These are phyloP conservation scores for Panulirus ornatus DNA, from an alignment of 1,140 invertebrate species.

Conservation along the genomic window DNA sequence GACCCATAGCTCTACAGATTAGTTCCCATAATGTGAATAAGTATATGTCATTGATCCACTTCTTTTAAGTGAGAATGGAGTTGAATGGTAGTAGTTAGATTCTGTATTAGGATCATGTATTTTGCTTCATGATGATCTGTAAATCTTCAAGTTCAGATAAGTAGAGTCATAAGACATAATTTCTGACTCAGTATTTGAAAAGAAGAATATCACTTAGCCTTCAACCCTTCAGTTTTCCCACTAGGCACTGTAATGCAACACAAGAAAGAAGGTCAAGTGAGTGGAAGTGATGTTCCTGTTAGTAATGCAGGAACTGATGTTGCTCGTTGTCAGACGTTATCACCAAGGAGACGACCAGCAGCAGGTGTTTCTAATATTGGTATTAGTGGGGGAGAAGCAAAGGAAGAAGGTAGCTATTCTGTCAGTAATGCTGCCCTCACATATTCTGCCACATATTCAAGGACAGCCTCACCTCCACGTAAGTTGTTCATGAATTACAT, in stretches of 20 bases:
- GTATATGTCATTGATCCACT: no score
- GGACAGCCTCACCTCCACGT: slow-evolving; percentile 57
- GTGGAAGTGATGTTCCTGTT: slow-evolving; percentile 16
- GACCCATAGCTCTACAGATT: no score
- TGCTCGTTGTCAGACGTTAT: slow-evolving; percentile 35
- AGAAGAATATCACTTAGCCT: no score
- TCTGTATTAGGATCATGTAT: no score
- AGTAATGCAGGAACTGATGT: neutral
- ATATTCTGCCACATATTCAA: slow-evolving; percentile 39
- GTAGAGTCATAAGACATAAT: no score
- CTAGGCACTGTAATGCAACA: neutral
- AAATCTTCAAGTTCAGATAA: no score
- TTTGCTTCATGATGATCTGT: no score
- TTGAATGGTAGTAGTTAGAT: no score
- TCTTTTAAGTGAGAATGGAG: no score
- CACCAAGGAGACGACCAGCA: slow-evolving; percentile 17
- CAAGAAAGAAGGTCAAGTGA: slow-evolving; percentile 38
- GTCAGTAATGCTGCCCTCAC: slow-evolving; percentile 64
- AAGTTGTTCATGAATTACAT: neutral
- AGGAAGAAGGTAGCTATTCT: slow-evolving; percentile 64
- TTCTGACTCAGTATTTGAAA: no score
- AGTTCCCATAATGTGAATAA: no score
- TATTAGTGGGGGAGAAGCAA: slow-evolving; percentile 25
- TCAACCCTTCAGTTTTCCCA: neutral
- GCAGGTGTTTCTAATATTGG: neutral